These are phyloP conservation scores for Gryllus bimaculatus DNA, from an alignment of 1,140 invertebrate species.

Conservation along the genomic window DNA sequence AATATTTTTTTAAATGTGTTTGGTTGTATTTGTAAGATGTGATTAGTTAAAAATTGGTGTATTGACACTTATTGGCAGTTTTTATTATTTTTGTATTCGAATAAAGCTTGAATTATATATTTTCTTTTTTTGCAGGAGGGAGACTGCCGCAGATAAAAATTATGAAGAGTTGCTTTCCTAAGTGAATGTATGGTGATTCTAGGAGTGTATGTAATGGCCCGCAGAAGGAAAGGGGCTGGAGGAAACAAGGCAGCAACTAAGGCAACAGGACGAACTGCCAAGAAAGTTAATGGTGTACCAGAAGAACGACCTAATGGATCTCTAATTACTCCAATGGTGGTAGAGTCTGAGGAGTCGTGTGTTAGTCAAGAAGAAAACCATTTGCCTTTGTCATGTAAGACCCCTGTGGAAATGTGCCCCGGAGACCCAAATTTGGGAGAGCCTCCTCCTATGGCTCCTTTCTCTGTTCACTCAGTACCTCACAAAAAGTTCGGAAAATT, in stretches of 20 bases:
- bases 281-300: slow-evolving; percentile 10
- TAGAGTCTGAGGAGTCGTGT: slow-evolving; percentile 8
- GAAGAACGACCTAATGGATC: slow-evolving; percentile 8
- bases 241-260: slow-evolving; percentile 15
- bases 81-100: neutral
- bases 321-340: neutral
- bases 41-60: neutral
- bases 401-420: slow-evolving; percentile 14
- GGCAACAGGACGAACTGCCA: neutral
- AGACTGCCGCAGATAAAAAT: neutral
- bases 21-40: neutral
- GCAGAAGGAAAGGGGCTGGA: slow-evolving; percentile 19
- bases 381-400: slow-evolving; percentile 10
- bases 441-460: slow-evolving; percentile 7
- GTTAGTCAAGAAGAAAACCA: slow-evolving; percentile 8
- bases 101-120: neutral
- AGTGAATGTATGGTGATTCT: slow-evolving; percentile 14
- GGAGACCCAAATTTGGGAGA: slow-evolving; percentile 11
- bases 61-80: neutral
- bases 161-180: neutral
- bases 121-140: neutral
- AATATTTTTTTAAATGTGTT: neutral
- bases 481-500: slow-evolving; percentile 16
- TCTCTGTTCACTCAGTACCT: neutral
- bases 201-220: slow-evolving; percentile 13